Conservation (phyloP, 2,797 vertebrate genomes). For the Arvicola amphibius region DNA sequence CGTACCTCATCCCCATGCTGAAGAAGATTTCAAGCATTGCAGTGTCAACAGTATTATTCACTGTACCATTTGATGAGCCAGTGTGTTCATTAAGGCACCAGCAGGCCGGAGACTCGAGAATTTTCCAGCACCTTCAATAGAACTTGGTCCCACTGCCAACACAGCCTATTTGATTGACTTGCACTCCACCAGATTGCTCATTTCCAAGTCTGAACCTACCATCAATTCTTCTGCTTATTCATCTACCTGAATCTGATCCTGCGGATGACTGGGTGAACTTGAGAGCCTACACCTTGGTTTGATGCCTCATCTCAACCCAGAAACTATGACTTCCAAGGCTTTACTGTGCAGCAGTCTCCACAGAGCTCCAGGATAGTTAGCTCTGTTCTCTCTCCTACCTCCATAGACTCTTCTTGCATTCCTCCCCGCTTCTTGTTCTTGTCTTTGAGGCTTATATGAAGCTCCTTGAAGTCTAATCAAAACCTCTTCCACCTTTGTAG, state of each 20-base stretch:
- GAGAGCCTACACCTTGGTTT: not conserved
- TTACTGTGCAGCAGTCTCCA: not conserved
- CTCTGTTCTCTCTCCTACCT: not conserved
- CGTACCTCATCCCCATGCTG: not conserved
- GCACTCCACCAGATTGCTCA: not conserved
- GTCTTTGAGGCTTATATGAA: not conserved
- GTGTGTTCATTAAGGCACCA: not conserved
- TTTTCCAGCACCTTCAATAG: not conserved
- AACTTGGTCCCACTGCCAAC: not conserved
- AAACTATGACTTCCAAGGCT: not conserved
- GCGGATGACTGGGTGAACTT: rapidly evolving
- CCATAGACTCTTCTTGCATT: not conserved
- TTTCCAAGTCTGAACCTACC: not conserved
- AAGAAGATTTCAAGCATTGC: not conserved
- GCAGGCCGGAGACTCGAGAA: rapidly evolving
- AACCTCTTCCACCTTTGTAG: not conserved
- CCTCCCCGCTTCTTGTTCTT: no score
- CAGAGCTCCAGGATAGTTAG: not conserved
- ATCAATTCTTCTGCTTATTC: not conserved
- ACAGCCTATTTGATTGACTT: not conserved
- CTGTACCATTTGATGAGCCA: not conserved
- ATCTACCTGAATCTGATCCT: not conserved
- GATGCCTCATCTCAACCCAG: not conserved
- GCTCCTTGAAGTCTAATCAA: not conserved
- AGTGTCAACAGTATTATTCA: not conserved